Evolutionary conservation across 2,797 vertebrate species (phyloP).

Genomic region (Hylomyscus alleni): DNA sequence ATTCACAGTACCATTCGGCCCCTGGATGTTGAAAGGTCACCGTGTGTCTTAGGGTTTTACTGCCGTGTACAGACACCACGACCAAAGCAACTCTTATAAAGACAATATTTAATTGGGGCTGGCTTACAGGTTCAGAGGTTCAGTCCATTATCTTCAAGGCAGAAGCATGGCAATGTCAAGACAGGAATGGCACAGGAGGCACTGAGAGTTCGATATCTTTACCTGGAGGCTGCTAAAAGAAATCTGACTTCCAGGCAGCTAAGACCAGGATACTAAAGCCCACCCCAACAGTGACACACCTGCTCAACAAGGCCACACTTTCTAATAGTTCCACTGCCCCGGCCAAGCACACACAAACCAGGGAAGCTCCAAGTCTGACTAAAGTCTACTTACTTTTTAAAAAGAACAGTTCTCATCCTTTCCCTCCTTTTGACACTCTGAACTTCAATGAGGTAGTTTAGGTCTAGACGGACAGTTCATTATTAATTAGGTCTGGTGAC

Average conservation of each 20-base stretch:
- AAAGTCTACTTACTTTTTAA: background rate
- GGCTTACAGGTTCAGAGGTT: background rate
- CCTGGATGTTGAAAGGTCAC: background rate
- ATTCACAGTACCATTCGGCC: background rate
- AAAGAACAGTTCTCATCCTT: background rate
- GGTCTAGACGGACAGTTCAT: background rate
- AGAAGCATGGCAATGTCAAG: background rate
- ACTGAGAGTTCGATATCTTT: background rate
- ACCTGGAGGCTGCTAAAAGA: background rate
- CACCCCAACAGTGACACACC: background rate
- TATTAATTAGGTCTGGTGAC: background rate
- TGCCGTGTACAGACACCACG: background rate
- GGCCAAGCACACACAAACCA: background rate
- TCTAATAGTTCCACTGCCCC: background rate
- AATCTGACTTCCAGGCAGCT: background rate
- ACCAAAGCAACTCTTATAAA: background rate
- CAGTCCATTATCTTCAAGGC: background rate
- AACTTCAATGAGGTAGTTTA: background rate
- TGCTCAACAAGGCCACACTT: background rate
- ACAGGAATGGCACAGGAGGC: background rate
- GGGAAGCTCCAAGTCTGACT: background rate
- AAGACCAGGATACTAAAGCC: background rate
- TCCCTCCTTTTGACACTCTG: background rate
- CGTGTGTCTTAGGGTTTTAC: background rate
- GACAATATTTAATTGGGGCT: background rate